These are phyloP conservation scores for Trachelus troglodyta DNA, from an alignment of 2,888 invertebrate species.

Conservation along the genomic window DNA sequence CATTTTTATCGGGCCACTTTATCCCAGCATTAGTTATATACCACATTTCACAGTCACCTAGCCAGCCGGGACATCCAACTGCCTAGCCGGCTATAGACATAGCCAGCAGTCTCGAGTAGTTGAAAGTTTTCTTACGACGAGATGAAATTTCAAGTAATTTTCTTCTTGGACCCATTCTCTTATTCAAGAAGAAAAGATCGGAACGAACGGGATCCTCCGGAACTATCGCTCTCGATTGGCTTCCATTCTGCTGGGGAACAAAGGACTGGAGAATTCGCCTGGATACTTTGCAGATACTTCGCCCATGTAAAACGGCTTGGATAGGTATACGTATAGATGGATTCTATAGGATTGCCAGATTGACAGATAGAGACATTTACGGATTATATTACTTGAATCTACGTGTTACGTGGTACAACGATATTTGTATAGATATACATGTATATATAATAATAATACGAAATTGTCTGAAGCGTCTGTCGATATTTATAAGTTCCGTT, in stretches of 20 bases:
- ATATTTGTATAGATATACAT: not conserved
- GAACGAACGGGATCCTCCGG: not conserved
- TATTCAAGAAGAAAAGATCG: not conserved
- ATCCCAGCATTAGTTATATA: conserved; percentile 30
- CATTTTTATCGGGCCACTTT: conserved; percentile 37
- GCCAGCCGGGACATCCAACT: not conserved
- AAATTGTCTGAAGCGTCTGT: not conserved
- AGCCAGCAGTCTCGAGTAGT: not conserved
- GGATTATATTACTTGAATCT: not conserved
- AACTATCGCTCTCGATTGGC: not conserved
- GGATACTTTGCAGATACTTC: not conserved
- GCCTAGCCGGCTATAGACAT: not conserved
- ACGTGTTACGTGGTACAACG: not conserved
- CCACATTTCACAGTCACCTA: conserved; percentile 4
- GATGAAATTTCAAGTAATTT: not conserved
- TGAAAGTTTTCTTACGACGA: conserved; percentile 2
- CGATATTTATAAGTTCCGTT: not conserved
- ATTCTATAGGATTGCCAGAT: too few species aligned
- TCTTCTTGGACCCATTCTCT: not conserved
- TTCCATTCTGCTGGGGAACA: not conserved
- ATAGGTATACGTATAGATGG: not conserved
- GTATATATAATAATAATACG: not conserved
- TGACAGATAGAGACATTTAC: too few species aligned
- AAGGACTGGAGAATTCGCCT: not conserved
- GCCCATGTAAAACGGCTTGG: not conserved